phyloP scores from a whole-genome alignment of 2,888 invertebrate species.

The Eupithecia exiguata region DNA sequence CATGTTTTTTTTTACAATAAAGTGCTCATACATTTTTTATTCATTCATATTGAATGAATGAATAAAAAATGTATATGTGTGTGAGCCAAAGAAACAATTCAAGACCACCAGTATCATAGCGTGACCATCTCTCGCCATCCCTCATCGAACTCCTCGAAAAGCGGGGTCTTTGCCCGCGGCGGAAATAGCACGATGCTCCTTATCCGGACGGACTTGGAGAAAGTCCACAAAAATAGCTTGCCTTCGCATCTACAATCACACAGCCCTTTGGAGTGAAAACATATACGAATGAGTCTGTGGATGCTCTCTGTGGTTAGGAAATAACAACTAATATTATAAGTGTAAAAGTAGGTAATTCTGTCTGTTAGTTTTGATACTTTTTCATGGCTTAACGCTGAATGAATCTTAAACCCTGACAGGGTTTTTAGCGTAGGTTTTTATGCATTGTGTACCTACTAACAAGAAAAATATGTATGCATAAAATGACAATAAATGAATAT shows the following conservation, averaged over 20 bases:
- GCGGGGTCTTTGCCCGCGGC: conserved; percentile 47
- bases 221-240: conserved; percentile 30
- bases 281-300: not conserved
- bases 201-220: conserved; percentile 41
- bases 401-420: too few species aligned
- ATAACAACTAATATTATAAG: not conserved
- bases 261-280: conserved; percentile 1
- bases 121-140: conserved; percentile 23
- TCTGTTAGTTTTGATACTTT: not conserved
- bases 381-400: not conserved
- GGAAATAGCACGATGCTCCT: conserved; percentile 46
- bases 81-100: not conserved
- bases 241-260: conserved; percentile 21
- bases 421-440: too few species aligned
- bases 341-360: not conserved
- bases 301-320: not conserved
- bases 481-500: too few species aligned
- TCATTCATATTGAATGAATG: too few species aligned
- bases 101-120: not conserved
- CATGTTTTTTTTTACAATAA: too few species aligned
- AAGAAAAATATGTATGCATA: too few species aligned
- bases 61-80: too few species aligned
- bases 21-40: too few species aligned
- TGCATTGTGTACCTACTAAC: too few species aligned
- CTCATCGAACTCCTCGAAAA: conserved; percentile 35